Evolutionary conservation across 2,797 vertebrate species (phyloP), one percentile per base, ranked within the genome.

Genomic region (Podarcis siculus): DNA sequence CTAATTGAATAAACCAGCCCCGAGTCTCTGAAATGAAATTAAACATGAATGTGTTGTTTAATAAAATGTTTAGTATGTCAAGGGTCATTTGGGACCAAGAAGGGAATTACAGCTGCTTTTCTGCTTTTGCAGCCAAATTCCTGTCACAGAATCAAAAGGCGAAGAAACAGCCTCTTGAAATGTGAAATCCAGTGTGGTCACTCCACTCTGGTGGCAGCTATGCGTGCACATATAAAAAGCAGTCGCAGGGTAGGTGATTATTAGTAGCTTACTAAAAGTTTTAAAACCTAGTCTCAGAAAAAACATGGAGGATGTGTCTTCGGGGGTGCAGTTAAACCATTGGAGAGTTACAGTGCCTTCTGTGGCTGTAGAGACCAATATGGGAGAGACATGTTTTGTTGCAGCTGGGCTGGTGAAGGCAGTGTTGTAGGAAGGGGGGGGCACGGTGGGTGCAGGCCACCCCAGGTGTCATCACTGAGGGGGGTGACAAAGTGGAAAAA

Each of bases 1-100:
- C 35, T 1, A 7, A 0, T 17, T 89, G 85, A 79, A 3, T 35
- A 83, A 88, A 21, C 45, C 64, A 25, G 90, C 86, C 67, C 35
- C 5, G 0, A 27, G 23, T 55, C 89, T 81, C 4, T 0, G 58
- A 85, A 87, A 64, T 49, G 32, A 39, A 0, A 0, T 7, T 8
- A 85, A 79, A 55, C 17, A 35, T 79, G 58, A 80, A 85, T 71
- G 25, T 55, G 71, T 17, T 89, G 32, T 35, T 77, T 87, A 8
- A 37, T 82, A 19, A 83, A 91, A 85, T 23, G 76, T 8, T 0
- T 0, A 45, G 3, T 58, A 90, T 86, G 0, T 91, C 92, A 80
- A 55, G 42, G 42, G 77, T 9, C 55, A 32, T 80, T 9, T 0
- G 0, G n/a, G 12, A 77, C 71, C 79, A 42, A 1, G 66, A 79